A percentile compares a stretch with the other conserved stretches of the same genome.
These are phyloP conservation scores for Calcarius ornatus DNA, from an alignment of 2,113 vertebrate species.

Conservation along the genomic window DNA sequence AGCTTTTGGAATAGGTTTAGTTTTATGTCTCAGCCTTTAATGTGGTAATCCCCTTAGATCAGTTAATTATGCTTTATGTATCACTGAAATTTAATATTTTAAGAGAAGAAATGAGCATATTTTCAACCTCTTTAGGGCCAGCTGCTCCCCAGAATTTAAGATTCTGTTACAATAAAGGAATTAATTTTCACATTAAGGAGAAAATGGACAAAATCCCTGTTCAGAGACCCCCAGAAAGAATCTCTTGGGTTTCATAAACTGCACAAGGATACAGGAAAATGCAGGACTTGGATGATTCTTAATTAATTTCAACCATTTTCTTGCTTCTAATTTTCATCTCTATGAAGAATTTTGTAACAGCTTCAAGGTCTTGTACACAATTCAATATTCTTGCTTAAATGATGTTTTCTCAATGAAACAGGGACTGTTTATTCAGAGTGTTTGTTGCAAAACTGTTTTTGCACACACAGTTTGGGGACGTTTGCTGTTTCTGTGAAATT, in stretches of 20 bases:
- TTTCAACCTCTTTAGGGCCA: neutral
- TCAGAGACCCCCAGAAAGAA: neutral
- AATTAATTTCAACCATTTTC: neutral
- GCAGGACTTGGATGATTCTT: neutral
- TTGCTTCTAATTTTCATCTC: neutral
- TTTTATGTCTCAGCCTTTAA: constrained; percentile 28
- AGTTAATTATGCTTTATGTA: neutral
- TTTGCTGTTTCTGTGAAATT: neutral
- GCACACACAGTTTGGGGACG: neutral
- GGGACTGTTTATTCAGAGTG: neutral
- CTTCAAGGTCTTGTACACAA: neutral
- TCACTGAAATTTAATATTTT: neutral
- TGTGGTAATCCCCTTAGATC: constrained; percentile 29
- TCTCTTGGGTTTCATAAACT: neutral
- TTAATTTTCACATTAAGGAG: neutral
- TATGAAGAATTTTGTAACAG: neutral
- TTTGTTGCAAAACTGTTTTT: neutral
- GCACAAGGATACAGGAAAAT: neutral
- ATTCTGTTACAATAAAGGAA: neutral
- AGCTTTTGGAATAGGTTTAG: neutral
- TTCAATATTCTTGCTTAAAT: neutral
- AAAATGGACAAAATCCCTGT: neutral
- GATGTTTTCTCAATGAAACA: neutral
- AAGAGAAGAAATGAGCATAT: neutral
- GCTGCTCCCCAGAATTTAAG: neutral